Evolutionary conservation across 2,797 vertebrate species (phyloP), one percentile per base, ranked within the genome.

Genomic region (Paramormyrops hopkinsi): DNA sequence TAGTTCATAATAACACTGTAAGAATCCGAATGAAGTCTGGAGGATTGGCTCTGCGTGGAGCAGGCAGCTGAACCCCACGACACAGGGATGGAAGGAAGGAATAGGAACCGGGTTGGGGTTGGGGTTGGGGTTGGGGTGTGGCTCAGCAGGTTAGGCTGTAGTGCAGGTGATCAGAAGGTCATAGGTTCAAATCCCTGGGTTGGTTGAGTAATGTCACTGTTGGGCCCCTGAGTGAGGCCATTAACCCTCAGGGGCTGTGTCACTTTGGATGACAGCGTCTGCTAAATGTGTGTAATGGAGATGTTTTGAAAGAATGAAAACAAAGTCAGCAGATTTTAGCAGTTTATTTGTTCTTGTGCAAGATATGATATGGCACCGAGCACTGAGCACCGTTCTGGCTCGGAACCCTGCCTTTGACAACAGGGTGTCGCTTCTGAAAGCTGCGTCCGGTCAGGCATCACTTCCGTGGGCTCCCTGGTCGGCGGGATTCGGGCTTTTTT

Each of bases 1-100:
- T 41, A 87, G 53, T 87, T 87, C 56, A 87, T 87, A 33, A 51
- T 37, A 79, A 51, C 2, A 12, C 53, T 44, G 22, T 88, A 37
- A 89, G 86, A 92, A 90, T 92, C 93, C 90, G 92, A 95, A 95
- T 94, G 25, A 90, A 79, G 89, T 89, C 65, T 7, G 29, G 12
- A 37, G 29, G 65, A 44, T 41, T 82, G 41, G 41, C 41, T 3
- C 2, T 82, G 41, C 0, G 2, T 8, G 19, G 14, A 9, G 3
- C 37, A 6, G 17, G 7, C 5, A 46, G 29, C 12, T 33, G 12
- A 73, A 73, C 4, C 65, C 14, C 65, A 37, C 0, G 29, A 73
- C 65, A 37, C 29, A 82, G 37, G 41, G 17, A 46, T 46, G 76
- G 76, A 41, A 19, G 37, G 41, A 8, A 82, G 37, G 33, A n/a